Base-by-base conservation (phyloP, 2,888 invertebrate species). In the Amphimallon solstitiale region DNA sequence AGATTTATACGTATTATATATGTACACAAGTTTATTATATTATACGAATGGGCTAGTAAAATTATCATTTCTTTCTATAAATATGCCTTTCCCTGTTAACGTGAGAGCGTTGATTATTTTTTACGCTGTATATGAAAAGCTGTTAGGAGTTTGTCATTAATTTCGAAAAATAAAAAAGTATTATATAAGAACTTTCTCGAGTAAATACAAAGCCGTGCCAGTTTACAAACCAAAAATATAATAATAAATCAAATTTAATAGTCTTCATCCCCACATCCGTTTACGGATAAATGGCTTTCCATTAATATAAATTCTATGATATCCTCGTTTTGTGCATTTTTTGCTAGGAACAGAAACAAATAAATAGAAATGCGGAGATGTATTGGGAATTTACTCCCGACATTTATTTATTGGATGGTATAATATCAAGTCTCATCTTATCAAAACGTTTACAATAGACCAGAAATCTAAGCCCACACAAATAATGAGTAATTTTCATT, bases 231-330 rank as follows among this genome's bases (percentile, higher is more conserved):
- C 43, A 43, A 29, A 59, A 59, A 59, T 40, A 43, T 40, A 59
- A 56, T 40, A 56, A 59, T 59, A 43, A 59, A 59, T 59, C 56
- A 59, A 43, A 59, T 59, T 43, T 59, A 59, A 59, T 43, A 59
- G 56, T 40, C 56, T 59, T 59, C 43, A 59, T 15, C 56, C 56
- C 56, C 56, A 43, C 38, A 59, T 59, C 56, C 56, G 23, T 43
- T 59, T 59, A 43, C 43, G 29, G 43, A 59, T 59, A 59, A 45
- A 59, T 59, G 56, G 56, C 29, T 59, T 59, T 59, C 56, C 56
- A 59, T 59, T 43, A 59, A 59, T 59, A 59, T 59, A 59, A 59
- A 59, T 59, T 59, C 56, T 40, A 56, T 29, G 56, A 40, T 56
- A 56, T 56, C 56, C 40, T 23, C 56, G 43, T 19, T 54, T 59